A percentile compares a stretch with the other conserved stretches of the same genome.
Conservation (phyloP, 2,113 vertebrate species). For the Macaca nemestrina region DNA sequence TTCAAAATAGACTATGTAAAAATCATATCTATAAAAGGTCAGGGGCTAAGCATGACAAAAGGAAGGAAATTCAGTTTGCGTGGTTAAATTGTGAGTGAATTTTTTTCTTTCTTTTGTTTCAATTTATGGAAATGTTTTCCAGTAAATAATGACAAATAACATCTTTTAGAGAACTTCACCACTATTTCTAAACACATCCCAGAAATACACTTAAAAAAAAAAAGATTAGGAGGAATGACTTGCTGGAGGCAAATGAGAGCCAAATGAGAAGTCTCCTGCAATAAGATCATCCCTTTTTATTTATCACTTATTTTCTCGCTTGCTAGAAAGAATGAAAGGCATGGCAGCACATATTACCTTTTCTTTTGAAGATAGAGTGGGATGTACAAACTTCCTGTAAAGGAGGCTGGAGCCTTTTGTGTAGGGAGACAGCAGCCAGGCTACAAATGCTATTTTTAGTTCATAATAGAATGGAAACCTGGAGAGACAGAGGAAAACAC, state of each 20-base stretch:
- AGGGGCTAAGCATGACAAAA: not conserved
- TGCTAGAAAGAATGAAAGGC: not conserved
- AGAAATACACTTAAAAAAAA: not conserved
- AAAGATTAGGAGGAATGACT: not conserved
- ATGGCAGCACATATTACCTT: slow-evolving; percentile 88
- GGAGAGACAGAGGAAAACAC: slow-evolving; percentile 71
- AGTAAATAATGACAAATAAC: not conserved
- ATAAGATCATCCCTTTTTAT: not conserved
- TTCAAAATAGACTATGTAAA: not conserved
- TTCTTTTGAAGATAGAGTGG: slow-evolving; percentile 98
- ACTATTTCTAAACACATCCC: not conserved
- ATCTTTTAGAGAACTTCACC: not conserved
- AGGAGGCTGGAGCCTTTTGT: slow-evolving; percentile 99
- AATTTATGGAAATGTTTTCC: not conserved
- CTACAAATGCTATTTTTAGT: slow-evolving; percentile 99
- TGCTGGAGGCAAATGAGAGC: not conserved
- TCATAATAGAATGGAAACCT: slow-evolving; percentile 99
- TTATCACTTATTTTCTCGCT: not conserved
- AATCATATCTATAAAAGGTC: not conserved
- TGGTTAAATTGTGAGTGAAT: not conserved
- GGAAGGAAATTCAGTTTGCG: not conserved
- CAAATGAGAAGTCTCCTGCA: not conserved
- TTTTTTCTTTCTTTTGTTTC: slow-evolving; percentile 20
- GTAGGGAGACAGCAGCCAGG: slow-evolving; percentile 98
- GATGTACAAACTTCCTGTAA: slow-evolving; percentile 99